Evolutionary conservation across 2,113 vertebrate species (phyloP).

Genomic region (Hydrolagus affinis): DNA sequence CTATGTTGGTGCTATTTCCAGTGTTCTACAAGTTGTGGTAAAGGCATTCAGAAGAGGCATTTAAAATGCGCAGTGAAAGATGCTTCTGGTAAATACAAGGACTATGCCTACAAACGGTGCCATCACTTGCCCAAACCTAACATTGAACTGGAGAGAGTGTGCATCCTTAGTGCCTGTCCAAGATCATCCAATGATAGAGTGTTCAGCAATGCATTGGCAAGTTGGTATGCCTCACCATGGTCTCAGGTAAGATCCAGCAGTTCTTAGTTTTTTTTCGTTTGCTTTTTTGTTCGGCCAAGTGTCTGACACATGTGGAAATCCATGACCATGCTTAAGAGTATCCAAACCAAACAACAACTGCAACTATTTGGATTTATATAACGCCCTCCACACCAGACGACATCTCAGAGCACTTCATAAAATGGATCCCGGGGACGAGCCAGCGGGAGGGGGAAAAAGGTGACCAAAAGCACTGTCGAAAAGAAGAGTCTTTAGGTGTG

Average conservation of each 20-base stretch:
- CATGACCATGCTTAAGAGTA: too few relatives aligned
- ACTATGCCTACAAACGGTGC: constrained; percentile 66
- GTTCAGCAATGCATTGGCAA: constrained; percentile 37
- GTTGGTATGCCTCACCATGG: constrained; percentile 72
- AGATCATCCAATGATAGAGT: constrained; percentile 35
- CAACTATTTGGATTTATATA: too few relatives aligned
- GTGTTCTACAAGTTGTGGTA: constrained; percentile 72
- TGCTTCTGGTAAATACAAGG: constrained; percentile 65
- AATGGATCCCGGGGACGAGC: too few relatives aligned
- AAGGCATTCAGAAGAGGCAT: constrained; percentile 62
- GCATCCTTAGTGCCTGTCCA: constrained; percentile 52
- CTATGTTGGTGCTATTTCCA: constrained; percentile 34
- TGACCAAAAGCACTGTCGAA: too few relatives aligned
- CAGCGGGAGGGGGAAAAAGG: too few relatives aligned
- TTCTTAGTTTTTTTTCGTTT: neutral
- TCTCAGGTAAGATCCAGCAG: constrained; percentile 57
- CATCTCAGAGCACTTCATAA: too few relatives aligned
- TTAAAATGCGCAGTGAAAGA: constrained; percentile 72
- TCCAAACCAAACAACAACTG: too few relatives aligned
- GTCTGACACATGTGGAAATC: too few relatives aligned
- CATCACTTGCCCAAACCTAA: constrained; percentile 57
- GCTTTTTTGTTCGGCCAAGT: too few relatives aligned
- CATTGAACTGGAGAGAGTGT: constrained; percentile 58
- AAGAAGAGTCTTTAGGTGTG: too few relatives aligned
- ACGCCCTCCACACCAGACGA: too few relatives aligned